These are phyloP conservation scores for Asarcornis scutulata DNA, from an alignment of 2,113 vertebrate genomes.

Conservation along the genomic window DNA sequence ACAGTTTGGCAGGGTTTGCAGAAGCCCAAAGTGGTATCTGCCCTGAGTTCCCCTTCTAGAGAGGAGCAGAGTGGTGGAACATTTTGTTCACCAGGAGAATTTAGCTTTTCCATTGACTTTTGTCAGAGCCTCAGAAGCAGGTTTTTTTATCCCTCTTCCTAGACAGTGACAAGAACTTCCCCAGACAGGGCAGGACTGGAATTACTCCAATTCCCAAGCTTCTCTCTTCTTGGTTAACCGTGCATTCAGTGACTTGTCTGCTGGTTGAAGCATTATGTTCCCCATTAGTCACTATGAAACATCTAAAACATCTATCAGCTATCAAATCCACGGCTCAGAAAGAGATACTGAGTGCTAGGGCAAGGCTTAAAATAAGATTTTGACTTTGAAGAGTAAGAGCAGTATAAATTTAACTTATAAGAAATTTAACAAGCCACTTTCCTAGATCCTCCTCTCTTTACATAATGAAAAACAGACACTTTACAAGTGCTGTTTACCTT, in stretches of 20 bases:
- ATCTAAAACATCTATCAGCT: background rate
- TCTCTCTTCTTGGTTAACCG: background rate
- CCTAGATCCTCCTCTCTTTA: background rate
- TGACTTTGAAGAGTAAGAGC: background rate
- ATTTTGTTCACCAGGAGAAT: background rate
- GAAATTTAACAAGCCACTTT: background rate
- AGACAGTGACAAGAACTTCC: background rate
- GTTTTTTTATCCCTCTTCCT: background rate
- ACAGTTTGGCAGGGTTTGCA: background rate
- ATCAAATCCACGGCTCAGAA: background rate
- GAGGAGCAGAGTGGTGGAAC: background rate
- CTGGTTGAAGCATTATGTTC: background rate
- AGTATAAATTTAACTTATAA: background rate
- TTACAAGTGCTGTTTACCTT: background rate
- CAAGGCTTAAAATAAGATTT: background rate
- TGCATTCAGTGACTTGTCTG: background rate
- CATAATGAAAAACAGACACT: background rate
- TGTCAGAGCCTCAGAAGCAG: background rate
- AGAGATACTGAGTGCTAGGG: background rate
- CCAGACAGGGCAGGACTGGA: background rate
- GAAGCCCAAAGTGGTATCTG: background rate
- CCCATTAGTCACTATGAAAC: background rate
- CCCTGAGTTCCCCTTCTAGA: background rate
- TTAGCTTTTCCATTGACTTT: background rate
- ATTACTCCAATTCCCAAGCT: background rate